Evolutionary conservation across 37 sponge, comb jelly and placozoan species (phyloP), one percentile per base, ranked within the genome.

Genomic region (Agelas oroides): DNA sequence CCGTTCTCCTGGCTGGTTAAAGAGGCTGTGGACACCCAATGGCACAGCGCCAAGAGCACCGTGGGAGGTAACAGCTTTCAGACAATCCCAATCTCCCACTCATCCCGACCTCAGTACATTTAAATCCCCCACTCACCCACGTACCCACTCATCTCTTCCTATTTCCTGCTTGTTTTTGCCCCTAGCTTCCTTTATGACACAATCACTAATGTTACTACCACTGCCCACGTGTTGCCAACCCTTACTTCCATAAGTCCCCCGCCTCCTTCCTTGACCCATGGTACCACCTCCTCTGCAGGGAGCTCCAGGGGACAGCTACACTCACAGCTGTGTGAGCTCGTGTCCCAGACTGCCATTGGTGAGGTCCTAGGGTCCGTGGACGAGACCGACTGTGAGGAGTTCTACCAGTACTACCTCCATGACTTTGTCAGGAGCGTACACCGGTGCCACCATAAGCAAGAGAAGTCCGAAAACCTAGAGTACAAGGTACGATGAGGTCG

Each of bases 1-100:
- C 96, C 96, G 5, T 96, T 96, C 76, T 96, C 89, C 0, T 96
- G 96, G 96, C 56, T 93, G 6, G 59, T 96, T 30, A 87, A 80
- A 62, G 79, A 86, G 24, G 52, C 83, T 16, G 53, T 96, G 33
- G 89, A 96, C 28, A 53, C 70, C 30, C 87, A 83, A 53, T 80
- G 78, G 82, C 76, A 75, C 61, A 92, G 56, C 79, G 77, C 70
- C 41, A 33, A 54, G 57, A 76, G 32, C 59, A 58, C 57, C 28
- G 61, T 8, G 8, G 37, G 6, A 46, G 46, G 46, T 46, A 46
- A 46, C 46, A 46, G 46, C 46, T 46, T 3, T 3, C 8, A 8
- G 6, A 46, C 3, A 3, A n/a, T n/a, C n/a, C n/a, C n/a, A n/a
- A n/a, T n/a, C 46, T 46, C 8, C 46, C 46, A 3, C 46, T 8